phyloP scores from a whole-genome alignment of 2,797 vertebrate genomes.

The Erethizon dorsatum region DNA sequence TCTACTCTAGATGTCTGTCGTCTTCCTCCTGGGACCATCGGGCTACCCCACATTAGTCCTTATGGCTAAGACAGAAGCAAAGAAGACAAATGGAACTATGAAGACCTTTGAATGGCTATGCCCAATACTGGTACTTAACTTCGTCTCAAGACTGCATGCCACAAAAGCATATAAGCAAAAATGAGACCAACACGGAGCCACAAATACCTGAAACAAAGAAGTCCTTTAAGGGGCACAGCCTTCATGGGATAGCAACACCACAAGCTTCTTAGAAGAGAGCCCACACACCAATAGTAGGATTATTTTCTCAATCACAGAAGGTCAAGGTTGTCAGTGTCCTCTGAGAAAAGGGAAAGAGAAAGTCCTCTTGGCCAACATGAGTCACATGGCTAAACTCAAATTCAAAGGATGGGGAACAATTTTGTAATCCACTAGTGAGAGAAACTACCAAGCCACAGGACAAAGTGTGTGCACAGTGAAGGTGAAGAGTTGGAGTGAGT shows the following conservation, averaged over 20 bases:
- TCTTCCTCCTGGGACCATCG: not conserved
- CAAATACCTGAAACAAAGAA: not conserved
- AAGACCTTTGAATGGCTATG: not conserved
- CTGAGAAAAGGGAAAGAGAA: not conserved
- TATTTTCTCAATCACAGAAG: not conserved
- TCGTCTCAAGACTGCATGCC: not conserved
- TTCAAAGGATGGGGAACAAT: not conserved
- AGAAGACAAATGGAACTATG: not conserved
- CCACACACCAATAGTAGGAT: not conserved
- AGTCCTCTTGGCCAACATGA: not conserved
- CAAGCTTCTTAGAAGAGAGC: not conserved
- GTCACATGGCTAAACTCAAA: not conserved
- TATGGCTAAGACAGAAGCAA: not conserved
- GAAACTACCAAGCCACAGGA: not conserved
- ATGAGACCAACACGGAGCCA: not conserved
- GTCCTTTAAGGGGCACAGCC: not conserved
- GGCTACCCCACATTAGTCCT: not conserved
- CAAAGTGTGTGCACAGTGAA: not conserved
- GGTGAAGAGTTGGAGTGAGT: not conserved
- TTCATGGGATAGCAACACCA: not conserved
- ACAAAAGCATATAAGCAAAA: conserved; percentile 25
- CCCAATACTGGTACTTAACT: not conserved
- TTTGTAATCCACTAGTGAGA: not conserved
- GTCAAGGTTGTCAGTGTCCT: not conserved
- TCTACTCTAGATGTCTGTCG: not conserved